Conservation (phyloP, 2,797 vertebrate genomes). For the Dendrocincla fuliginosa region DNA sequence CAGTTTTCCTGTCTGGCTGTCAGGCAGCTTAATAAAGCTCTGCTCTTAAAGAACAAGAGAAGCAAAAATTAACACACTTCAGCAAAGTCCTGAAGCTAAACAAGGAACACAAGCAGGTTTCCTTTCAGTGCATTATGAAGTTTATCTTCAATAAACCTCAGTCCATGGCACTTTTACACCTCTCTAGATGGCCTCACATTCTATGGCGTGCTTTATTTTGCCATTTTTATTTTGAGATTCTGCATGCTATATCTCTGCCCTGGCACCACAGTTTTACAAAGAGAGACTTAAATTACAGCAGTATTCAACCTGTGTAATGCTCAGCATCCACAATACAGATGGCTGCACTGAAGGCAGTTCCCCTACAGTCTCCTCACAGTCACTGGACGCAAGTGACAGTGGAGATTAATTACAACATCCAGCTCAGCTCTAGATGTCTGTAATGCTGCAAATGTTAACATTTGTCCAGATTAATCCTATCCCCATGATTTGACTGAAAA, state of each 20-base stretch:
- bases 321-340: not conserved
- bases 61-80: not conserved
- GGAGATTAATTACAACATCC: not conserved
- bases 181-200: not conserved
- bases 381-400: not conserved
- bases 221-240: not conserved
- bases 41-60: not conserved
- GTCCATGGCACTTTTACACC: fast-evolving
- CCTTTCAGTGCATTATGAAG: not conserved
- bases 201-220: not conserved
- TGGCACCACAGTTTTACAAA: not conserved
- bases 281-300: not conserved
- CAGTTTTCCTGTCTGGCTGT: not conserved
- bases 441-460: not conserved
- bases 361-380: not conserved
- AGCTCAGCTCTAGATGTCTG: not conserved
- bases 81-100: not conserved
- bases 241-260: not conserved
- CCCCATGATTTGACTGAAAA: not conserved
- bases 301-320: not conserved
- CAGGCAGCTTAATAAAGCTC: not conserved
- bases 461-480: not conserved
- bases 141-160: not conserved
- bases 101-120: not conserved
- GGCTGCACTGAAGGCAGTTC: not conserved